These are phyloP conservation scores for Philotrypesis tridentata DNA, from an alignment of 1,140 invertebrate species.

Conservation along the genomic window DNA sequence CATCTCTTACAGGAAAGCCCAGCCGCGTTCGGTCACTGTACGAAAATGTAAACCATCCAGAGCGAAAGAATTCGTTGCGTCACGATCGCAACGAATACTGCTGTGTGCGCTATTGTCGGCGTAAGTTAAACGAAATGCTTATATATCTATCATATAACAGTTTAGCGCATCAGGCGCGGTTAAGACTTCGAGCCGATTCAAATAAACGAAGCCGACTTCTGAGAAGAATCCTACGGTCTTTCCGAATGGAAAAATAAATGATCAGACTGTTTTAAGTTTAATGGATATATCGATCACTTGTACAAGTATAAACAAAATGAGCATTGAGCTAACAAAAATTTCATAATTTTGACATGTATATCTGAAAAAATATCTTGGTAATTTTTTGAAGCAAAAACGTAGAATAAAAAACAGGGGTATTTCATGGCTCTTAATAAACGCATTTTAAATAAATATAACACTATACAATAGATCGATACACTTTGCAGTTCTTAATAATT, in stretches of 20 bases:
- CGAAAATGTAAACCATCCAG: constrained; percentile 17
- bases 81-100: constrained; percentile 14
- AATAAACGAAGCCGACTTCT: background rate
- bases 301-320: no score
- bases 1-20: background rate
- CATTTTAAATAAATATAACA: no score
- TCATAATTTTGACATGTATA: no score
- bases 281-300: no score
- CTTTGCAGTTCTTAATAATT: no score
- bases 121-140: background rate
- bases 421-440: no score
- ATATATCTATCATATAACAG: background rate
- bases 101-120: background rate
- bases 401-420: no score
- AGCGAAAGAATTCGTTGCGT: constrained; percentile 37
- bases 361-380: no score
- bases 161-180: background rate
- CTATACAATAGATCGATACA: no score
- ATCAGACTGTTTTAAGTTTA: no score
- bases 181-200: background rate
- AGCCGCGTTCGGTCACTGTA: constrained; percentile 18
- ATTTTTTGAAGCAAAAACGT: no score
- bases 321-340: no score
- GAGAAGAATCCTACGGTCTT: background rate
- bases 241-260: background rate